A percentile compares a stretch with the other conserved stretches of the same genome.
Conservation (phyloP, 2,797 vertebrate genomes). For the Philypnodon macrostomus region DNA sequence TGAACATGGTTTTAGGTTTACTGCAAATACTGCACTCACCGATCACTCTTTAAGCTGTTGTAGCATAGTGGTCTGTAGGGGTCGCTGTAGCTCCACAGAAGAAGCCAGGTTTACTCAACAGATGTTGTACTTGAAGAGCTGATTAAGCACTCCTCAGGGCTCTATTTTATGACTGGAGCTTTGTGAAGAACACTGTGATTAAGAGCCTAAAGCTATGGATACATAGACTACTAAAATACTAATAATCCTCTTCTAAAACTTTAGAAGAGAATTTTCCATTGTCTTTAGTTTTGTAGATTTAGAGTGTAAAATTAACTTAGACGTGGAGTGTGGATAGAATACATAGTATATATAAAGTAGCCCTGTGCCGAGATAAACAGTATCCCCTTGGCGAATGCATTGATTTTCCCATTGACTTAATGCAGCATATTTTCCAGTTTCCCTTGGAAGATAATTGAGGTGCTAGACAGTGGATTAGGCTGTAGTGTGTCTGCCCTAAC, state of each 20-base stretch:
- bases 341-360: too few species aligned
- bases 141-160: slow-evolving; percentile 47
- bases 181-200: slow-evolving; percentile 19
- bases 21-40: too few species aligned
- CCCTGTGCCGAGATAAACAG: too few species aligned
- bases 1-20: too few species aligned
- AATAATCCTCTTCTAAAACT: neutral
- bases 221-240: neutral
- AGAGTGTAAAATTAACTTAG: too few species aligned
- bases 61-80: slow-evolving; percentile 57
- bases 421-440: slow-evolving; percentile 20
- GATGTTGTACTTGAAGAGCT: slow-evolving; percentile 39
- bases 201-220: slow-evolving; percentile 11
- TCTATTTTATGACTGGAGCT: slow-evolving; percentile 38
- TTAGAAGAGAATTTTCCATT: too few species aligned
- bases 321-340: too few species aligned
- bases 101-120: slow-evolving; percentile 35
- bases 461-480: slow-evolving; percentile 25
- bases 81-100: slow-evolving; percentile 64
- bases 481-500: too few species aligned
- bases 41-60: neutral
- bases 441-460: slow-evolving; percentile 21
- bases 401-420: slow-evolving; percentile 27
- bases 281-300: too few species aligned
- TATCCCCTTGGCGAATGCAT: too few species aligned